Evolutionary conservation across 2,888 invertebrate genomes (phyloP).

Genomic region (Tetanocera ferruginea): DNA sequence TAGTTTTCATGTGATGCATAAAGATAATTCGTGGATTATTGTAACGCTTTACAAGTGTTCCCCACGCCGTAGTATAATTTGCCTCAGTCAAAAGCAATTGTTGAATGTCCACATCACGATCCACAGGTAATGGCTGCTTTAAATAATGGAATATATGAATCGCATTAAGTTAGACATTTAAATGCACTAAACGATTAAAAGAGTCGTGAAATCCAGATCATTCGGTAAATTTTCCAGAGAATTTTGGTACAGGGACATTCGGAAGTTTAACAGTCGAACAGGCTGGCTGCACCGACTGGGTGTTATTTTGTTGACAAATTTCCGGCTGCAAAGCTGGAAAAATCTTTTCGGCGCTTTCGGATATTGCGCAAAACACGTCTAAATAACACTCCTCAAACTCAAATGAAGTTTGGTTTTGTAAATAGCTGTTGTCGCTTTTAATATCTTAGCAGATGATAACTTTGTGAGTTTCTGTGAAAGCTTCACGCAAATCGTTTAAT

Average conservation of each 20-base stretch:
- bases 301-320: background rate
- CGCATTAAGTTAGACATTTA: constrained; percentile 26
- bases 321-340: background rate
- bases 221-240: constrained; percentile 40
- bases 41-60: constrained; percentile 26
- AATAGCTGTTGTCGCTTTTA: background rate
- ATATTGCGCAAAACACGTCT: constrained; percentile 10
- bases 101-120: constrained; percentile 31
- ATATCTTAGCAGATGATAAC: constrained; percentile 21
- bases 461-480: constrained; percentile 3
- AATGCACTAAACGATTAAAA: constrained; percentile 28
- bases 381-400: constrained; percentile 30
- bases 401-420: background rate
- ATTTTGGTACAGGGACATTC: constrained; percentile 27
- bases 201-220: constrained; percentile 36
- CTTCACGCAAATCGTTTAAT: background rate
- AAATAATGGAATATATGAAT: constrained; percentile 42
- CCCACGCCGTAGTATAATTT: constrained; percentile 37
- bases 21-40: constrained; percentile 26
- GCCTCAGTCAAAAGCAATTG: constrained; percentile 30
- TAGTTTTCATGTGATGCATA: constrained; percentile 33
- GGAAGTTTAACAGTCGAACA: constrained; percentile 19
- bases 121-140: constrained; percentile 28
- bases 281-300: background rate
- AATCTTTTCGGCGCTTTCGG: background rate